Conservation (phyloP, 1,140 invertebrate species). For the Subanguina moxae region DNA sequence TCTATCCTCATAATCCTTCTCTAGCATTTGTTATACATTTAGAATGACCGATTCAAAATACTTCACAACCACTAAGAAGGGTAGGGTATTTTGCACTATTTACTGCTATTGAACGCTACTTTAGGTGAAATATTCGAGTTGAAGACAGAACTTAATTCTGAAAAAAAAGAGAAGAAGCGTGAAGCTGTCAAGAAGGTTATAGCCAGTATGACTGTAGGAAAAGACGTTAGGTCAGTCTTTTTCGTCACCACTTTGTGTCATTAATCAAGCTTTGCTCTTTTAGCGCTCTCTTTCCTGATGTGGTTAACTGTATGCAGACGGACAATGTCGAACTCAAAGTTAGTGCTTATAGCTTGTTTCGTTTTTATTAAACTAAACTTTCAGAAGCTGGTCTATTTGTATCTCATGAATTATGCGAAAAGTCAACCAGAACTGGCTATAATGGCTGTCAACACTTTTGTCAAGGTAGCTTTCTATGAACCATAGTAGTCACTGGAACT, state of each 20-base stretch:
- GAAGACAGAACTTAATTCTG: slow-evolving; percentile 97
- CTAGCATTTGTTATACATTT: no score
- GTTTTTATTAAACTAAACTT: no score
- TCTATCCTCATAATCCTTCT: no score
- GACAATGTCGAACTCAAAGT: slow-evolving; percentile 95
- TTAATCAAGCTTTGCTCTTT: slow-evolving; percentile 17
- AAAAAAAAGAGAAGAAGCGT: slow-evolving; percentile 99
- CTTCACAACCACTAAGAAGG: slow-evolving; percentile 99
- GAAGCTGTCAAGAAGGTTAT: slow-evolving; percentile 99
- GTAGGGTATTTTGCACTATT: slow-evolving; percentile 50
- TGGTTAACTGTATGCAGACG: slow-evolving; percentile 99
- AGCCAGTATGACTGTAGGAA: slow-evolving; percentile 98
- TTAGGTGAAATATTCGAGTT: slow-evolving; percentile 90
- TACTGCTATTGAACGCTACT: slow-evolving; percentile 2
- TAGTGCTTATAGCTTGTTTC: no score
- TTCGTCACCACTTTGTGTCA: background rate
- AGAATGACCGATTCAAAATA: slow-evolving; percentile 98
- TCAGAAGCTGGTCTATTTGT: slow-evolving; percentile 89
- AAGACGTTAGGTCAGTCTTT: slow-evolving; percentile 65
- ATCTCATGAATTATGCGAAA: slow-evolving; percentile 99
- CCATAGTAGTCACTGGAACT: no score
- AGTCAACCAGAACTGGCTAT: slow-evolving; percentile 99
- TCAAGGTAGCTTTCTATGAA: slow-evolving; percentile 76
- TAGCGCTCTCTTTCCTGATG: slow-evolving; percentile 90
- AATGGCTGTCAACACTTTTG: slow-evolving; percentile 99